Evolutionary conservation across 2,888 invertebrate genomes (phyloP), one percentile per base, ranked within the genome.

Genomic region (Melipona bicolor): DNA sequence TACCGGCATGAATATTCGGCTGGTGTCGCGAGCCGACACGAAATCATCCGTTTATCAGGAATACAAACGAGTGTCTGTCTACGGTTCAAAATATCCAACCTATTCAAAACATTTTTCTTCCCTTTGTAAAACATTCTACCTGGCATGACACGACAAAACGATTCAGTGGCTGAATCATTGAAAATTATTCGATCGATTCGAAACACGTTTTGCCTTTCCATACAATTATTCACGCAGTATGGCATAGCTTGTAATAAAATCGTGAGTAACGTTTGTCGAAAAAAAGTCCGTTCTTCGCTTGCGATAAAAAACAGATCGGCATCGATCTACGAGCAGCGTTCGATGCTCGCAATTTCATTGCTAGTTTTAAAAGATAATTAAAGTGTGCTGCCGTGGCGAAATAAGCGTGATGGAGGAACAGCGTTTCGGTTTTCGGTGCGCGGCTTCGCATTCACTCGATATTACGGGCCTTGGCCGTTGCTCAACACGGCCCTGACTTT

Each of bases 401-500:
- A 59, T 54, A 54, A 77, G 54, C 67, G 24, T 19, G 24, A 50
- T 27, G 11, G 32, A 61, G 71, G 19, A 68, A 79, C 80, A 43
- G 61, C 54, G 69, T 69, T 65, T 81, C 81, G 62, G 62, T 56
- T 82, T 70, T 61, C n/a, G n/a, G 81, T 64, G 71, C 72, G 43
- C 52, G 36, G 59, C 52, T 54, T 56, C 61, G 21, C 67, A 56
- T 78, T 69, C 82, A 82, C 50, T 43, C 76, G 75, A 56, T 65
- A 70, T 79, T 81, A 88, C 78, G 78, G 52, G 32, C 9, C 68
- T 72, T 62, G 52, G 36, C 67, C n/a, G 80, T 85, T 90, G 82
- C 84, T 86, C 81, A 84, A 89, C 79, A 75, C 87, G 88, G 87
- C 91, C 89, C 92, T 92, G 92, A 92, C 92, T 90, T 91, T 91